These are phyloP conservation scores for Setophaga coronata DNA, from an alignment of 2,113 vertebrate species.

Conservation along the genomic window DNA sequence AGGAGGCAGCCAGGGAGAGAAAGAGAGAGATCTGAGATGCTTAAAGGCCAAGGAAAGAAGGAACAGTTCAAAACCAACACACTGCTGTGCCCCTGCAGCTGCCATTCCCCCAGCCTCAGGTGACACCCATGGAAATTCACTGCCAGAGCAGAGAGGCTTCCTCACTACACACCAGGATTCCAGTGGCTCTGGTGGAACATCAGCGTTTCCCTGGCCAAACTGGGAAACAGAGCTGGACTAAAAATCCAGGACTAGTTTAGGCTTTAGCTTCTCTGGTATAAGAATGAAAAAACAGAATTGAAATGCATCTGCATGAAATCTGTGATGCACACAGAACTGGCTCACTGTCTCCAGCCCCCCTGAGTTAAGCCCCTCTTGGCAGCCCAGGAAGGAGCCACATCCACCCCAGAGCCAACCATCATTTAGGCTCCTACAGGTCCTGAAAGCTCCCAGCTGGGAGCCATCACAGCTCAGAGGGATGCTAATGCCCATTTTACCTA, in stretches of 20 bases:
- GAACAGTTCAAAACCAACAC: background rate
- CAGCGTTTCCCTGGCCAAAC: background rate
- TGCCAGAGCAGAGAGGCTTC: background rate
- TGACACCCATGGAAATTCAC: background rate
- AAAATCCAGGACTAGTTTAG: background rate
- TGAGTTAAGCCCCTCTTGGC: background rate
- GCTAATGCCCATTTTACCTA: background rate
- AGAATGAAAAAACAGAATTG: background rate
- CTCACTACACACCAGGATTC: background rate
- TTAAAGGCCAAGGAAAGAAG: background rate
- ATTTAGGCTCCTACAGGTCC: background rate
- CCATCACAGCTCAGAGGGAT: background rate
- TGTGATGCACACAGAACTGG: background rate
- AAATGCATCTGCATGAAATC: background rate
- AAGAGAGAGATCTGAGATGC: background rate
- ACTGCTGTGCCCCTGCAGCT: background rate
- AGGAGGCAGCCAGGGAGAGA: background rate
- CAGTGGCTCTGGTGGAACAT: background rate
- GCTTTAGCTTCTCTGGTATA: background rate
- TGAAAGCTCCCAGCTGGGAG: background rate
- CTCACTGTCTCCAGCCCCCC: background rate
- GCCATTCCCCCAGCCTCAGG: background rate
- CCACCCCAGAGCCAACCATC: background rate
- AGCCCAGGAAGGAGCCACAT: background rate
- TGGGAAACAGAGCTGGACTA: background rate